Evolutionary conservation across 1,140 invertebrate species (phyloP), one percentile per base, ranked within the genome.

Genomic region (Oedothorax gibbosus): DNA sequence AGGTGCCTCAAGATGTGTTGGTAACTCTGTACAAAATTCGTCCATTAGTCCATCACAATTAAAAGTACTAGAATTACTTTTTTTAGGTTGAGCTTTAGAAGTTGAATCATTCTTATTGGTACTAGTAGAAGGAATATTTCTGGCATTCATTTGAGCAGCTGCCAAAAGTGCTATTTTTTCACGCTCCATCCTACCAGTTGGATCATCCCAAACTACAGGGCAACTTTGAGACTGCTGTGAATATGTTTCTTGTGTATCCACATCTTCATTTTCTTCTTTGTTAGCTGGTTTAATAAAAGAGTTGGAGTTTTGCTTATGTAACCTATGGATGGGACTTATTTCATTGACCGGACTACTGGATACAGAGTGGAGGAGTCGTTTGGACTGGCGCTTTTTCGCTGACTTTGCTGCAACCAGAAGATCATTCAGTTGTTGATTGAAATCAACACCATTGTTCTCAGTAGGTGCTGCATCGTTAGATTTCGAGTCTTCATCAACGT

Each of bases 131-230:
- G 50, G 51, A 9, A 50, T 18, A 7, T 77, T 12, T 64, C 14
- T 49, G 9, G n/a, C 18, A 5, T 68, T 68, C 57, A 49, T 2
- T 20, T 53, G 75, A 35, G 35, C 57, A 50, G 66, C 53, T 49
- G 21, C n/a, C 15, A 54, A 15, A 2, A 77, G 84, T 12, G 79
- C 65, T 21, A 85, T 80, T 68, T 87, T 86, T 72, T 88, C 87
- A 64, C 88, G 85, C 57, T 89, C 88, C 65, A 79, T 88, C 87
- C 90, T 88, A 62, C 89, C 90, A 21, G 88, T 88, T 1, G 90
- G 90, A 86, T 91, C 91, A 86, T 90, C 91, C 91, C 91, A 91
- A 0, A 88, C 89, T 15, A 91, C 89, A 54, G 91, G 88, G 18
- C 89, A 86, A 82, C 88, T 89, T 75, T 90, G 89, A 18, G 90